Evolutionary conservation across 1,140 invertebrate genomes (phyloP).

Genomic region (Manduca sexta): DNA sequence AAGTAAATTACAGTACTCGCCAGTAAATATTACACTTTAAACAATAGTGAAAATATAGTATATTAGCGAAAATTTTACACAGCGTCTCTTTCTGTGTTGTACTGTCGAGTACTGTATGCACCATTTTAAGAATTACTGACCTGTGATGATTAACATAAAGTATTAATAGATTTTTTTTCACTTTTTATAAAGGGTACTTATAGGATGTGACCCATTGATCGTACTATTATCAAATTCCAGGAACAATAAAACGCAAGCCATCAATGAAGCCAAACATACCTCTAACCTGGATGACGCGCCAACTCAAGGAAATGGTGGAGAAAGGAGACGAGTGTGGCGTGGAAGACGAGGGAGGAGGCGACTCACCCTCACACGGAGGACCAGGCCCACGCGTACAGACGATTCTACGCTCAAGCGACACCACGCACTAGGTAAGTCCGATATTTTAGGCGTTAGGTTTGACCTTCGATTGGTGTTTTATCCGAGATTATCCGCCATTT

Average conservation of each 20-base stretch:
- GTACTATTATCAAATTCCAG: slow-evolving; percentile 48
- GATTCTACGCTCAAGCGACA: slow-evolving; percentile 55
- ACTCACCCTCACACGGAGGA: slow-evolving; percentile 75
- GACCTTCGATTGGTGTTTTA: too few species aligned
- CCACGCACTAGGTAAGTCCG: slow-evolving; percentile 29
- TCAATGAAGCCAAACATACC: slow-evolving; percentile 93
- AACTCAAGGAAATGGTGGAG: slow-evolving; percentile 87
- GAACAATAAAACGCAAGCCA: slow-evolving; percentile 91
- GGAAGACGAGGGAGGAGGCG: slow-evolving; percentile 70
- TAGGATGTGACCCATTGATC: too few species aligned
- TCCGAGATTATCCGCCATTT: too few species aligned
- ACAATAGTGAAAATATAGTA: too few species aligned
- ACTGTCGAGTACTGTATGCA: too few species aligned
- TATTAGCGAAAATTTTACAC: too few species aligned
- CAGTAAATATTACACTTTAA: background rate
- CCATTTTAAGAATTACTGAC: too few species aligned
- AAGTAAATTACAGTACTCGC: background rate
- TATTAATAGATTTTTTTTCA: too few species aligned
- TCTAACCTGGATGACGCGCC: slow-evolving; percentile 91
- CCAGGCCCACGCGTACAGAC: slow-evolving; percentile 32
- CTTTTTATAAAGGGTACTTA: too few species aligned
- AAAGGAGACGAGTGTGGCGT: slow-evolving; percentile 56
- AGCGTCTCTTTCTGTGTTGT: too few species aligned
- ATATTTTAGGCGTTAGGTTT: background rate
- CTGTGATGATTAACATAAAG: too few species aligned